Percentiles rank a stretch among this genome's conserved stretches.
Conservation (phyloP, 2,797 vertebrate genomes). For the Tokudaia muenninki region DNA sequence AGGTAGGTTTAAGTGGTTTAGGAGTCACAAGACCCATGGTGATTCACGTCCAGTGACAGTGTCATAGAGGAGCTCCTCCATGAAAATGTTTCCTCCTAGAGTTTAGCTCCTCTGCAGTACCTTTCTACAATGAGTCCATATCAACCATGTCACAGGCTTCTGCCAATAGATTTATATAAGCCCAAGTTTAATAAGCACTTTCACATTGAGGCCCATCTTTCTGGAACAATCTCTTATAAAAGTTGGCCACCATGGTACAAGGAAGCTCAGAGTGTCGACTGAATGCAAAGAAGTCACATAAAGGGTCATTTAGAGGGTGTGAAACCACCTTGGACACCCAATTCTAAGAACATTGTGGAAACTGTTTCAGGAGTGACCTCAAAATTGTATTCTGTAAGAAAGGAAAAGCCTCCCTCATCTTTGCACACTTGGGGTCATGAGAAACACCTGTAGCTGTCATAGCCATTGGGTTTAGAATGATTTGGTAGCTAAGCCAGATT, state of each 20-base stretch:
- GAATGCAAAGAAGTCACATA: rapidly evolving
- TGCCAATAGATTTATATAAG: neutral
- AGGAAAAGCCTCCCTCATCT: rapidly evolving
- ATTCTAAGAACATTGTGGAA: neutral
- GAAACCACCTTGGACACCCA: neutral
- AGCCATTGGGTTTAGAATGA: neutral
- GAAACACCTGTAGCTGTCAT: neutral
- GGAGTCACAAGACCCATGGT: neutral
- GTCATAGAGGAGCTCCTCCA: neutral
- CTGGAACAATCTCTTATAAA: neutral
- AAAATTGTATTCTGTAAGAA: rapidly evolving
- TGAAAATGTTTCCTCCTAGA: neutral
- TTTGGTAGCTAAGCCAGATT: neutral
- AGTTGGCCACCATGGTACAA: neutral
- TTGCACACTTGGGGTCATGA: neutral
- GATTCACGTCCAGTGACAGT: neutral
- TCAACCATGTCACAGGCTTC: rapidly evolving
- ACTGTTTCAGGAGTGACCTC: neutral
- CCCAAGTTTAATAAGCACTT: neutral
- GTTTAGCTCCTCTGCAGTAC: neutral
- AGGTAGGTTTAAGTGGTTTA: too few species aligned
- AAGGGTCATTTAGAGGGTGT: neutral
- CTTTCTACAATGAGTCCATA: neutral
- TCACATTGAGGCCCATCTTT: neutral
- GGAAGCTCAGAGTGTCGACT: neutral